phyloP scores from a whole-genome alignment of 2,113 vertebrate genomes.

The Oreotragus oreotragus region DNA sequence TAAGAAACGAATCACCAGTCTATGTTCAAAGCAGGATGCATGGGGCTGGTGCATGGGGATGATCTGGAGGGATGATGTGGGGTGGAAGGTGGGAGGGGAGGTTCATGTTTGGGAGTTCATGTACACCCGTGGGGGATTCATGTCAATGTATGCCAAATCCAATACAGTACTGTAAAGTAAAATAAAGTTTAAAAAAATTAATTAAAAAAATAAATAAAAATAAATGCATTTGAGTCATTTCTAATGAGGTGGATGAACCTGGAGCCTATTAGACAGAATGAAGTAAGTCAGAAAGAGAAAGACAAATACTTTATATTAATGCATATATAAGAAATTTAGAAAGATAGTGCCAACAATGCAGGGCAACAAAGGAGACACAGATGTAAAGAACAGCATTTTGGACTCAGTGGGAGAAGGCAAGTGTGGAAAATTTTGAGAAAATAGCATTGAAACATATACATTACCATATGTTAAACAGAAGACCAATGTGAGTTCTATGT shows the following conservation, averaged over 20 bases:
- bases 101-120: too few species aligned
- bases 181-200: too few species aligned
- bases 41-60: too few species aligned
- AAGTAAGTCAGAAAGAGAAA: not conserved
- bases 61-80: too few species aligned
- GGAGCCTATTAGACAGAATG: not conserved
- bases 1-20: too few species aligned
- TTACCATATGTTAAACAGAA: not conserved
- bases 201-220: not conserved
- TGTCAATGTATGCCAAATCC: too few species aligned
- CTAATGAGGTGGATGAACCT: not conserved
- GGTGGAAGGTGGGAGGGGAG: too few species aligned
- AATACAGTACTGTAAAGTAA: too few species aligned
- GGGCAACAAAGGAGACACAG: not conserved
- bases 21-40: too few species aligned
- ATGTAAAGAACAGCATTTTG: not conserved
- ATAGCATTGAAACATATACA: not conserved
- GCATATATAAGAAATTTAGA: not conserved
- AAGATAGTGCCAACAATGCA: not conserved
- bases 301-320: not conserved
- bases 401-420: not conserved
- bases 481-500: not conserved
- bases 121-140: too few species aligned
- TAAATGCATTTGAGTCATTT: not conserved
- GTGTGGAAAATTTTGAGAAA: not conserved